Conservation (phyloP, 2,888 invertebrate genomes). For the Hydrotaea diabolus region DNA sequence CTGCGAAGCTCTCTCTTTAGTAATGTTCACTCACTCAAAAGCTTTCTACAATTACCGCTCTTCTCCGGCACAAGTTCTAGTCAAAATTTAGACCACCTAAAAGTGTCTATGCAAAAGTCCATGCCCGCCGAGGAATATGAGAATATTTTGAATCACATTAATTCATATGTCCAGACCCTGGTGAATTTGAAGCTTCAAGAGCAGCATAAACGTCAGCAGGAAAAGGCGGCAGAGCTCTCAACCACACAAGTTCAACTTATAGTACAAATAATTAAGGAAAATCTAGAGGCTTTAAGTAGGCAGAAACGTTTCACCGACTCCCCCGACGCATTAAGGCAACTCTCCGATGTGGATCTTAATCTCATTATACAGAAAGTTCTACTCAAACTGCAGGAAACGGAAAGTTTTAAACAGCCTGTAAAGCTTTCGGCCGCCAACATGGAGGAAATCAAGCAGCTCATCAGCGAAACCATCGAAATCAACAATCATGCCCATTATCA, state of each 20-base stretch:
- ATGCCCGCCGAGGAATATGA: conserved; percentile 78
- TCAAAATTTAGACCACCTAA: conserved; percentile 70
- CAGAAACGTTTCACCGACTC: conserved; percentile 64
- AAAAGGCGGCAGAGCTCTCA: conserved; percentile 45
- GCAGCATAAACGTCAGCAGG: conserved; percentile 63
- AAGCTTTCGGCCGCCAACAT: conserved; percentile 78
- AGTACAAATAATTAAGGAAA: conserved; percentile 75
- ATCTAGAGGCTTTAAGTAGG: conserved; percentile 71
- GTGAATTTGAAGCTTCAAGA: conserved; percentile 76
- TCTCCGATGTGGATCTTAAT: conserved; percentile 54
- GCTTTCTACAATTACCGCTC: conserved; percentile 66
- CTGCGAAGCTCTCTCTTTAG: conserved; percentile 69
- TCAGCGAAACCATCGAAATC: conserved; percentile 73
- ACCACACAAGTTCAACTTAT: conserved; percentile 73
- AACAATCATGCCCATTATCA: conserved; percentile 73
- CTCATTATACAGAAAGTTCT: conserved; percentile 58
- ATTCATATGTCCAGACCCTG: conserved; percentile 78
- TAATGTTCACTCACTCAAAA: conserved; percentile 69
- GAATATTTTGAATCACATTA: conserved; percentile 78
- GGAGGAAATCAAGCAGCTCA: conserved; percentile 76
- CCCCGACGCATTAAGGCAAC: not conserved
- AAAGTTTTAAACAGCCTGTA: conserved; percentile 73
- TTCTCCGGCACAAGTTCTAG: conserved; percentile 47
- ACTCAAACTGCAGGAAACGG: conserved; percentile 68
- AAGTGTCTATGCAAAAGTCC: conserved; percentile 73